Base-by-base conservation (phyloP, 2,113 vertebrate genomes). In the Microcebus griseorufus region DNA sequence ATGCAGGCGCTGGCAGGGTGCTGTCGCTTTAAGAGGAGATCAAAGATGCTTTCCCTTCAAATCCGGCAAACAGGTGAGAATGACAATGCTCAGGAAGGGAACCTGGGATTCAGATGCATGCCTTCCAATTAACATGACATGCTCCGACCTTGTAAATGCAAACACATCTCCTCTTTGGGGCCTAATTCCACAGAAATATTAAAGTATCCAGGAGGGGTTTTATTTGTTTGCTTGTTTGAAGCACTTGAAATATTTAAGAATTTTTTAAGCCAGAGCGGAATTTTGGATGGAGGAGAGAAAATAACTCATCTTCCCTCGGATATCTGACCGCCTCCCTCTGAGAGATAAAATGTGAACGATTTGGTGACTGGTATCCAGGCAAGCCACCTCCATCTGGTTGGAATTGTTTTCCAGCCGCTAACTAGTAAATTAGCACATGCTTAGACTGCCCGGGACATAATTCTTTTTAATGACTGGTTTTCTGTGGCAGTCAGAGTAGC, bases 381-480 rank as follows among this genome's bases (percentile, higher is more conserved):
- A 65, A 16, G 87, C 20, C 45, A 60, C 34, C 79, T 84, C 84
- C 65, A 70, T 90, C 37, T 34, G 8, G 76, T n/a, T 45, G 72
- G 55, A 81, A 42, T 13, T 88, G 62, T 27, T 48, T 88, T 53
- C 86, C 23, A 78, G n/a, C 53, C 65, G 84, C 42, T 95, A 80
- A 93, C 75, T n/a, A 51, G 88, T 53, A 70, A 87, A 84, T 90
- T 60, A 48, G 58, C 85, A 84, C 60, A 42, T 37, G 70, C 80
- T 90, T 60, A 51, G 51, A 34, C 76, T 51, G 45, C 60, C 88
- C 3, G 3, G 29, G 69, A 39, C 6, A 17, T 78, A 80, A 94
- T 67, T 90, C 88, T 88, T 88, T 70, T 76, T 92, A 93, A 96
- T 64, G 72, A 62, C 76, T 72, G 62, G 65, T 93, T 97, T 97